Evolutionary conservation across 2,888 invertebrate genomes (phyloP), one percentile per base, ranked within the genome.

Genomic region (Agrochola macilenta): DNA sequence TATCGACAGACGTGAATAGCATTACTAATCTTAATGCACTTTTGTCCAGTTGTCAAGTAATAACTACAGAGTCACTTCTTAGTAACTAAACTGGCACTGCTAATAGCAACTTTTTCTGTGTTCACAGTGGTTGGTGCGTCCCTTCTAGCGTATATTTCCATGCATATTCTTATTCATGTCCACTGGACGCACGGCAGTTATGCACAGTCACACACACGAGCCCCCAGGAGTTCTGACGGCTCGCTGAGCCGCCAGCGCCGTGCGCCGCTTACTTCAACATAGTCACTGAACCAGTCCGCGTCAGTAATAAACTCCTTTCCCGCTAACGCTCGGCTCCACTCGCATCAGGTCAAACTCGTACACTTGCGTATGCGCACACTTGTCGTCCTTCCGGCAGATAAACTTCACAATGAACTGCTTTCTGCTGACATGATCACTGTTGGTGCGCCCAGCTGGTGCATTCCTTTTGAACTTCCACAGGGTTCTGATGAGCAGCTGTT

Each of bases 271-370:
- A 49, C 35, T 69, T 61, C 54, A 57, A 11, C 30, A 23, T 35
- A 46, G 43, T 43, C n/a, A 26, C 20, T 66, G n/a, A 35, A 58
- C 20, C 26, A 60, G 30, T 17, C 20, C 30, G 4, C 17, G 43
- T 89, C 80, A 88, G 46, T 88, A 87, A 69, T 85, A 79, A n/a
- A 81, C 66, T 49, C 82, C 43, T 49, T 73, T 81, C n/a, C 79
- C 72, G 65, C 61, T 72, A 43, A 66, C 65, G 60, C 76, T 60
- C 9, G 87, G 82, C 26, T 77, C 81, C 39, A 68, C 79, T 26
- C 68, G 80, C 46, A 90, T 71, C 68, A 91, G 78, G 79, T 91
- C 81, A 58, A 91, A 90, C 79, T 90, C 86, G 83, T 89, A 91
- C 63, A 88, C 78, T 46, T 88, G 77, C n/a, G 69, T 63, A 46